Evolutionary conservation across 1,140 invertebrate genomes (phyloP), one percentile per base, ranked within the genome.

Genomic region (Sinella curviseta): DNA sequence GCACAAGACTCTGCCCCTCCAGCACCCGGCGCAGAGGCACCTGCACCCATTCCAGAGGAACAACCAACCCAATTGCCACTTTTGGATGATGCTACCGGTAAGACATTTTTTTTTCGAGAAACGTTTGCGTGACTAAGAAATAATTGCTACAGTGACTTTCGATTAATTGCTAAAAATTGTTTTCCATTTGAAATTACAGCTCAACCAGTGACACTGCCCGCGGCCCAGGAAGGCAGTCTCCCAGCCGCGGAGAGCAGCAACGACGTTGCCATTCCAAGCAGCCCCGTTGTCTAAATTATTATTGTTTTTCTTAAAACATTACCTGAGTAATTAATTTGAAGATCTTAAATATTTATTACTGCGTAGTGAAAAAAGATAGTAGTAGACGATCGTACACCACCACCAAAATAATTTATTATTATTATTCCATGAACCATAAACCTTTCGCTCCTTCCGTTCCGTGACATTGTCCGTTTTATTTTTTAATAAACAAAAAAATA

Each of bases 11-110:
- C 16, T n/a, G 57, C 24, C 24, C 16, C 57, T 17, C 4, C 24
- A n/a, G 8, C 57, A 65, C 14, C 57, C 24, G 24, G 26, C 57
- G 3, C 57, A 4, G 57, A 12, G 24, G 39, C 39, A 48, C 39
- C 39, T 48, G 39, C 12, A 3, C 14, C 57, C 24, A 70, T 70
- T 65, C 57, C 65, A 70, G 65, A 70, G 65, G 65, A 70, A 33
- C 65, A 70, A 33, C 65, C 65, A 70, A 33, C 65, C 31, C 2
- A 2, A 1, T 14, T 8, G 31, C 26, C 65, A 31, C 31, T 31
- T 3, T 33, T 31, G 65, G 65, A 70, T 33, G 65, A 70, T 70
- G 65, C 31, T 14, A 70, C 65, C 3, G 65, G 65, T 70, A 70
- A 60, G 57, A 60, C 8, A 65, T 65, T 65, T 65, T 65, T 65